Percentiles rank a stretch among this genome's conserved stretches.
Evolutionary conservation across 2,113 vertebrate species (phyloP).

Genomic region (Nesospiza acunhae): DNA sequence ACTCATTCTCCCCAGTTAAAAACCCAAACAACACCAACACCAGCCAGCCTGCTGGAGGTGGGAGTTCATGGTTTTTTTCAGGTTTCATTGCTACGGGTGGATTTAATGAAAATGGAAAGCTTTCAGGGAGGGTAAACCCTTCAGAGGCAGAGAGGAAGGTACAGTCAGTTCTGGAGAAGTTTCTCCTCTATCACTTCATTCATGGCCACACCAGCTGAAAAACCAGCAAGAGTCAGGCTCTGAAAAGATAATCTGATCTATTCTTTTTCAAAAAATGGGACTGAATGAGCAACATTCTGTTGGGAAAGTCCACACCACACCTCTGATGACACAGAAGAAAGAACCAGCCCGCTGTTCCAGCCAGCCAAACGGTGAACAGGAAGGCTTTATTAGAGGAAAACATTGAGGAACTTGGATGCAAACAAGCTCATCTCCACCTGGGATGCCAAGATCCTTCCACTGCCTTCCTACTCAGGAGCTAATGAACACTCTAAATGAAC

Average conservation of each 20-base stretch:
- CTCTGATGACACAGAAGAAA: background rate
- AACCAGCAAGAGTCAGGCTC: background rate
- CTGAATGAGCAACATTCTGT: rapidly evolving
- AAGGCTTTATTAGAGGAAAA: background rate
- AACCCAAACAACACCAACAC: background rate
- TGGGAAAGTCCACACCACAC: background rate
- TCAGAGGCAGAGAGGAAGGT: background rate
- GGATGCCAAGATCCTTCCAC: background rate
- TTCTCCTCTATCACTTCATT: background rate
- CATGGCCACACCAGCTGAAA: background rate
- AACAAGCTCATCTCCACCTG: background rate
- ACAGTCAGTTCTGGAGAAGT: background rate
- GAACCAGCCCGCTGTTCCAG: background rate
- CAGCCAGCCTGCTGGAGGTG: background rate
- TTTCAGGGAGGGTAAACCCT: background rate
- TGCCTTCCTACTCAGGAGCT: rapidly evolving
- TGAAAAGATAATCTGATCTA: background rate
- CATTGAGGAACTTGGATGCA: background rate
- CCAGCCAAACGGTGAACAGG: background rate
- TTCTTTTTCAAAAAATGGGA: background rate
- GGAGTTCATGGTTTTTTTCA: background rate
- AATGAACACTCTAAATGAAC: background rate
- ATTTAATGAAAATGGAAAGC: background rate
- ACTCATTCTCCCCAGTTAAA: background rate
- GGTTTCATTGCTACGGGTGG: background rate